These are phyloP conservation scores for Haplochromis burtoni DNA, from an alignment of 2,113 vertebrate genomes.

Conservation along the genomic window DNA sequence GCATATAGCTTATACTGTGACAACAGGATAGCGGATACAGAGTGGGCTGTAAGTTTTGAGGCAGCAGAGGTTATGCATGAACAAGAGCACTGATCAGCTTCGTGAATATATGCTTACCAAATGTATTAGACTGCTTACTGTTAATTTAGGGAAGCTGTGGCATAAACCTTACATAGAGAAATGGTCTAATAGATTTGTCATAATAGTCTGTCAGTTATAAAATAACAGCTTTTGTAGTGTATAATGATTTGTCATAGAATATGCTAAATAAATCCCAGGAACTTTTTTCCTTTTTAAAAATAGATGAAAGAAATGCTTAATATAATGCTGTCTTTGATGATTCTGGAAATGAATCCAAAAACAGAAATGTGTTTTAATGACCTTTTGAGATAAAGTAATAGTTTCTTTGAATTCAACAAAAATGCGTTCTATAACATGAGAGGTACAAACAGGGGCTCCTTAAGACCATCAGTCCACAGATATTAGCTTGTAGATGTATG, in stretches of 20 bases:
- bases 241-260: background rate
- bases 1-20: background rate
- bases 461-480: background rate
- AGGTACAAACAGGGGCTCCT: background rate
- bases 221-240: background rate
- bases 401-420: background rate
- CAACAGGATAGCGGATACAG: background rate
- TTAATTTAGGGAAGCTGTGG: background rate
- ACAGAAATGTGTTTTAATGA: background rate
- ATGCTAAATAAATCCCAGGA: background rate
- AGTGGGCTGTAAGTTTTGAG: background rate
- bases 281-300: background rate
- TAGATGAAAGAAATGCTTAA: background rate
- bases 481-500: background rate
- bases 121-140: background rate
- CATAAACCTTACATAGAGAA: background rate
- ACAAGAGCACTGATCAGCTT: background rate
- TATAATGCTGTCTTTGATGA: background rate
- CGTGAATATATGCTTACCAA: background rate
- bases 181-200: background rate
- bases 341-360: background rate
- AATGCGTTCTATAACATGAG: background rate
- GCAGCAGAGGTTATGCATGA: background rate
- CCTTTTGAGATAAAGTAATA: background rate
- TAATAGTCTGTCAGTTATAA: background rate